Base-by-base conservation (phyloP, 2,888 invertebrate genomes). In the Laspeyria flexula region DNA sequence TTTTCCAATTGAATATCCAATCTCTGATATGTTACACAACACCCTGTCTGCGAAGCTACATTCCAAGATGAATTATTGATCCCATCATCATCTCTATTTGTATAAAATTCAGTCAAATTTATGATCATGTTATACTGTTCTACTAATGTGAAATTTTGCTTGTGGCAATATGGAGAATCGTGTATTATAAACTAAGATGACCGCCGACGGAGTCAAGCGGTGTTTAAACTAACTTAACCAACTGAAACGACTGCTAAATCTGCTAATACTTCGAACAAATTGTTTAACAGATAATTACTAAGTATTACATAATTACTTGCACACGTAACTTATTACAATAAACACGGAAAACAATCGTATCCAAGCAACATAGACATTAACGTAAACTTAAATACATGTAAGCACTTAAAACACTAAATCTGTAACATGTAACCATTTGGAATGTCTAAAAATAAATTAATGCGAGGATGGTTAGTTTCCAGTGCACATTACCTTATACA, bases 11-110 rank as follows among this genome's bases (percentile, higher is more conserved):
- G 65, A 64, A 71, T 72, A 61, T 72, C 65, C 64, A 71, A 69
- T 71, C 75, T 73, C 78, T 88, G 89, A 89, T 89, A 89, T 89
- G 89, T 89, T 76, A 80, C 71, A 79, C 80, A 78, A 81, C 78
- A 89, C 89, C 88, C 88, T 88, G 86, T 86, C 75, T 77, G 81
- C 75, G 76, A 79, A 80, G 74, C 79, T 81, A 78, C 70, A 71
- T 75, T 77, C 75, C 77, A 72, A 79, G 72, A 75, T 81, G 80
- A 81, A 76, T 77, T 79, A 74, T 82, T 88, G 88, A 78, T 86
- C 87, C 88, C 85, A 73, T 42, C 76, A 76, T 73, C 75, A 75
- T 78, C 55, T 71, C 73, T 79, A 74, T 66, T 72, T 73, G 60
- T 80, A 77, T 65, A 71, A 75, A 79, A 81, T 67, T 85, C 85